Evolutionary conservation across 2,888 invertebrate species (phyloP).

Genomic region (Steinernema scapterisci): DNA sequence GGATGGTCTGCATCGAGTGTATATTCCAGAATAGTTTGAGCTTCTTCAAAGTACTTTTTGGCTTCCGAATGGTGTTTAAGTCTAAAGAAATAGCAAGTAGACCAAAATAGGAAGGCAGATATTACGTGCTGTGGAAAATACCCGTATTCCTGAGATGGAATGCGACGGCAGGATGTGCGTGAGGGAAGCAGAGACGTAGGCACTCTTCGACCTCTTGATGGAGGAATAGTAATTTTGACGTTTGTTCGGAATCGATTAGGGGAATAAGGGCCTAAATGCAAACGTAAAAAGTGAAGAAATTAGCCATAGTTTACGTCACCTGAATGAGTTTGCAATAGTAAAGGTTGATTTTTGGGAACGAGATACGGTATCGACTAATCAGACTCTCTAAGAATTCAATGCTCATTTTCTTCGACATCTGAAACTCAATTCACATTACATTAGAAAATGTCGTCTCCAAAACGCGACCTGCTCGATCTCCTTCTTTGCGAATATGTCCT

Average conservation of each 20-base stretch:
- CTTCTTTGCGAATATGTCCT: conserved; percentile 44
- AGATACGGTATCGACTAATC: conserved; percentile 37
- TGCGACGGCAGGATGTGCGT: conserved; percentile 61
- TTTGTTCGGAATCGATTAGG: conserved; percentile 42
- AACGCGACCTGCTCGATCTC: conserved; percentile 43
- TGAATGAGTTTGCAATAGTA: conserved; percentile 52
- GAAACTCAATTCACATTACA: conserved; percentile 11
- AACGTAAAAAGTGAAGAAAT: neutral
- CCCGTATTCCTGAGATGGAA: conserved; percentile 59
- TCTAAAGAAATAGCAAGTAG: neutral
- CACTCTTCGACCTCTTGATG: conserved; percentile 56
- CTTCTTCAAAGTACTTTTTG: conserved; percentile 34
- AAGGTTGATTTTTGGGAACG: conserved; percentile 50
- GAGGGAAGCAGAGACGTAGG: conserved; percentile 57
- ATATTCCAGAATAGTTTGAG: conserved; percentile 36
- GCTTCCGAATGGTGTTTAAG: conserved; percentile 6
- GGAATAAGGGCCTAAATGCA: conserved; percentile 43
- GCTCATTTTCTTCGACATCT: conserved; percentile 44
- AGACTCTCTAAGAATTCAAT: conserved; percentile 47
- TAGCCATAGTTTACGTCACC: conserved; percentile 37
- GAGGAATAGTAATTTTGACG: conserved; percentile 45
- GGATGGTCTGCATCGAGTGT: conserved; percentile 41
- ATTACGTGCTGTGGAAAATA: conserved; percentile 41
- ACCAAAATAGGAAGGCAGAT: neutral
- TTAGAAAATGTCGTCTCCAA: neutral